Evolutionary conservation across 2,888 invertebrate genomes (phyloP), one percentile per base, ranked within the genome.

Genomic region (Synanthedon myopaeformis): DNA sequence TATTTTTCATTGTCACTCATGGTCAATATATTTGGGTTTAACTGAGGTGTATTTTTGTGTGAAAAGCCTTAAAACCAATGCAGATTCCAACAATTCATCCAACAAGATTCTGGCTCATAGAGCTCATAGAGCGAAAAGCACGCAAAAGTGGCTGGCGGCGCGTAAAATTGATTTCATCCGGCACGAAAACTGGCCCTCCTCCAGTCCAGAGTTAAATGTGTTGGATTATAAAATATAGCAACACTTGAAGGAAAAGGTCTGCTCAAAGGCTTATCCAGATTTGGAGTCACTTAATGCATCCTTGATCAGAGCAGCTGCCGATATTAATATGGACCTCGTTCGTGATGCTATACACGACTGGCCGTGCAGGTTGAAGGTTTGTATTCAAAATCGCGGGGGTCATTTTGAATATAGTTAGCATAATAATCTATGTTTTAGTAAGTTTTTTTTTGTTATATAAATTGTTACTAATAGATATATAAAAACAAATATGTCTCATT

Each of bases 141-240:
- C 45, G n/a, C 45, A 48, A 45, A 52, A 42, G n/a, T 52, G 45
- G 52, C 23, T 45, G 13, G 12, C 50, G n/a, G 14, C 17, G 23
- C 51, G 49, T 28, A 52, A 52, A 11, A 56, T 42, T 11, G 51
- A 45, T 23, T 49, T 56, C 41, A 41, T 54, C 42, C 23, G 52
- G 28, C 48, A 13, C 35, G 42, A 52, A 23, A 17, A 42, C 12
- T 42, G 52, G 52, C 42, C 14, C 42, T 52, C 23, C 52, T 52
- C 52, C 4, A 52, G 52, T 54, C 45, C 41, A 52, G 45, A 52
- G 41, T 28, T 52, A 23, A 52, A 52, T 52, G 1, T 1, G 5
- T 5, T 23, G 1, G 23, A 4, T 23, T 23, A 23, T 13, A 51
- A 51, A 51, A 51, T 13, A 51, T 51, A 41, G 51, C 51, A 51